These are phyloP conservation scores for Orchesellides sinensis DNA, from an alignment of 2,888 invertebrate species.

Conservation along the genomic window DNA sequence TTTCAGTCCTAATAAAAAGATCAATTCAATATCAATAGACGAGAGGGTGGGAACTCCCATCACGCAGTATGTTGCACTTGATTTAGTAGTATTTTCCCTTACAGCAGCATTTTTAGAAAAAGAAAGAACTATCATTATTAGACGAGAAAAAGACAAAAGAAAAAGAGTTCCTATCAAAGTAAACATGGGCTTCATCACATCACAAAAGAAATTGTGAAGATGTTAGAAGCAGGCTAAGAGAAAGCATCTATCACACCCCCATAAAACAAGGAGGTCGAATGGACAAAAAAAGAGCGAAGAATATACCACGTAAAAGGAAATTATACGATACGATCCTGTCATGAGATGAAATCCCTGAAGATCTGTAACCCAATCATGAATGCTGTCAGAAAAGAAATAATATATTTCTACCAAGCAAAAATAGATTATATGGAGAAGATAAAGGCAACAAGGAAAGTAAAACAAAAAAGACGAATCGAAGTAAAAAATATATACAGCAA, in stretches of 20 bases:
- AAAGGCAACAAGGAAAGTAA: not conserved
- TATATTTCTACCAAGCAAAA: not conserved
- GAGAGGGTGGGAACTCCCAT: constrained; percentile 1
- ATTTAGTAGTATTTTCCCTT: not conserved
- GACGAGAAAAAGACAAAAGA: constrained; percentile 22
- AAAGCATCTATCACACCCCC: constrained; percentile 22
- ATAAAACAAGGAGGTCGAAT: constrained; percentile 30
- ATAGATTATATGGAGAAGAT: not conserved
- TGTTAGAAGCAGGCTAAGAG: not conserved
- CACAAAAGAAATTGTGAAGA: not conserved
- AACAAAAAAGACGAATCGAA: constrained; percentile 28
- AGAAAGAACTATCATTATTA: constrained; percentile 1
- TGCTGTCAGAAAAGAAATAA: constrained; percentile 31
- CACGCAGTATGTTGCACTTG: not conserved
- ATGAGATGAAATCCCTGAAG: constrained; percentile 52
- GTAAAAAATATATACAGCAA: too few relatives aligned
- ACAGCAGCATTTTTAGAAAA: not conserved
- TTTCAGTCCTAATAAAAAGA: constrained; percentile 8
- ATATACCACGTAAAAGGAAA: constrained; percentile 19
- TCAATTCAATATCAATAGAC: constrained; percentile 34
- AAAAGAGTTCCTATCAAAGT: constrained; percentile 30
- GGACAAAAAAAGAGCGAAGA: not conserved
- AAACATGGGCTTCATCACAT: constrained; percentile 18
- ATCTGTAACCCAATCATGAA: constrained; percentile 56
- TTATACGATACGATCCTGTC: constrained; percentile 40